Evolutionary conservation across 2,797 vertebrate genomes (phyloP).

Genomic region (Pteronotus mesoamericanus): DNA sequence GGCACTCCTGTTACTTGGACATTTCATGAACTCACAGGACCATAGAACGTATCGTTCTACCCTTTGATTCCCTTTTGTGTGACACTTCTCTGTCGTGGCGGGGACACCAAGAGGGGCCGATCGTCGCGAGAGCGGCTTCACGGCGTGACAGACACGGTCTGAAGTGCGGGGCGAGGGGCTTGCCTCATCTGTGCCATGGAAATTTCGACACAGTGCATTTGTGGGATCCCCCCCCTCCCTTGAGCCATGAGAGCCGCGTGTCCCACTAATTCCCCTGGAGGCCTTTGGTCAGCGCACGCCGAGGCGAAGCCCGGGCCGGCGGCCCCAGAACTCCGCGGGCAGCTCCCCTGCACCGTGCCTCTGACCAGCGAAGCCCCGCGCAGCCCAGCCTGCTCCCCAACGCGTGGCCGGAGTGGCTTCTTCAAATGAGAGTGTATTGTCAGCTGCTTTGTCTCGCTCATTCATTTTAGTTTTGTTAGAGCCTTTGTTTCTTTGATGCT

Average conservation of each 20-base stretch:
- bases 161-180: not conserved
- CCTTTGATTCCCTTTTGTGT: not conserved
- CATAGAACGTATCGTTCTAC: fast-evolving
- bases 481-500: conserved; percentile 84
- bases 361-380: conserved; percentile 40
- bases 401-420: conserved; percentile 67
- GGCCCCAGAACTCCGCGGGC: not conserved
- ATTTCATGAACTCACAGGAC: not conserved
- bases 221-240: not conserved
- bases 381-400: conserved; percentile 41
- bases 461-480: conserved; percentile 78
- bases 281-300: not conserved
- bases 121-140: not conserved
- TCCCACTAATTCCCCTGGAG: not conserved
- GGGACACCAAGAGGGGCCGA: fast-evolving
- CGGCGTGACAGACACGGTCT: fast-evolving
- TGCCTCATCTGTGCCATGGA: not conserved
- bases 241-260: not conserved
- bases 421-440: conserved; percentile 62
- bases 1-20: too few species aligned
- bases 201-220: too few species aligned
- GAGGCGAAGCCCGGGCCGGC: not conserved
- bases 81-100: not conserved
- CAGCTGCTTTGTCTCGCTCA: conserved; percentile 66
- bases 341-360: too few species aligned